Conservation (phyloP, 2,888 invertebrate species). For the Drosophila villosipedis region DNA sequence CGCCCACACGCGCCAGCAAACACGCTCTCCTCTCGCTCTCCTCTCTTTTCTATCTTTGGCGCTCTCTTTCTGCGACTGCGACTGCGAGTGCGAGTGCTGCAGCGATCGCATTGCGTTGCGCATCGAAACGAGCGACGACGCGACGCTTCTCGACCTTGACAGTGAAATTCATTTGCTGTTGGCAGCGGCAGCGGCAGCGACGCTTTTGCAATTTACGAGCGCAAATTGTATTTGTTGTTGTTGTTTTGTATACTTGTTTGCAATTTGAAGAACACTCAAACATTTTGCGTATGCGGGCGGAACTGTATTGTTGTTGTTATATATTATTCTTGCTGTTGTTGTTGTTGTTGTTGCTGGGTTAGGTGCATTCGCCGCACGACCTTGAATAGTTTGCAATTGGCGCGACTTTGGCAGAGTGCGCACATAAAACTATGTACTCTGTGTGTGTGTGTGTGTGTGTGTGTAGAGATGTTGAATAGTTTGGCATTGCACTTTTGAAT, state of each 20-base stretch:
- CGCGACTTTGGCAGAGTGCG: conserved; percentile 63
- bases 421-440: conserved; percentile 55
- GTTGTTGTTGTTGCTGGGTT: conserved; percentile 27
- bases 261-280: conserved; percentile 71
- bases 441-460: not conserved
- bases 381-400: conserved; percentile 72
- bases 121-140: conserved; percentile 74
- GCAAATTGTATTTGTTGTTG: conserved; percentile 61
- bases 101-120: conserved; percentile 77
- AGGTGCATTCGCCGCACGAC: conserved; percentile 73
- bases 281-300: conserved; percentile 74
- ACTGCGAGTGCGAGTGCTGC: conserved; percentile 40
- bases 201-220: conserved; percentile 81
- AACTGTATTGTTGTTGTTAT: conserved; percentile 27
- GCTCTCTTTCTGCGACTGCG: conserved; percentile 9
- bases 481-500: conserved; percentile 25
- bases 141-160: conserved; percentile 82
- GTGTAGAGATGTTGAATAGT: conserved; percentile 1
- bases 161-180: conserved; percentile 81
- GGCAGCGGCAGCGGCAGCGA: conserved; percentile 37
- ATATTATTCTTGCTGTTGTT: conserved; percentile 20
- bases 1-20: conserved; percentile 57
- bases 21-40: conserved; percentile 36
- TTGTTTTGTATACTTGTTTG: conserved; percentile 49
- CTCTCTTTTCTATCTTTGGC: not conserved